Conservation (phyloP, 2,113 vertebrate species). For the Stegostoma tigrinum region DNA sequence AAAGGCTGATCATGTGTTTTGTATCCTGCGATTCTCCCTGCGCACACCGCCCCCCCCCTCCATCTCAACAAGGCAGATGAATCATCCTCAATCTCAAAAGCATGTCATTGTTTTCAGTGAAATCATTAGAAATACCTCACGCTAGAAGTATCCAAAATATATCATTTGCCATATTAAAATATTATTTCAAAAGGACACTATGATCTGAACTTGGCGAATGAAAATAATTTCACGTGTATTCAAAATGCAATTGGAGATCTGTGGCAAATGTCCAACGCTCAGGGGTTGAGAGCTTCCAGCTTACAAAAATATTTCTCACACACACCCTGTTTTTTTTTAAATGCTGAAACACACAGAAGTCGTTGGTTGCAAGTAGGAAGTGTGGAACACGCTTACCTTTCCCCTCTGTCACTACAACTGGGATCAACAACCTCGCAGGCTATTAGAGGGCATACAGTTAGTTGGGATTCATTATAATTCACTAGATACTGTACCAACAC, state of each 20-base stretch:
- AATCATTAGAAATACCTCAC: background rate
- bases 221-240: conserved; percentile 9
- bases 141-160: background rate
- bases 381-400: background rate
- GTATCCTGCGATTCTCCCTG: too few relatives aligned
- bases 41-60: too few relatives aligned
- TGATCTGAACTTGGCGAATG: background rate
- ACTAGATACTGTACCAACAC: background rate
- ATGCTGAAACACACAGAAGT: background rate
- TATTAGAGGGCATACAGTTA: too few relatives aligned
- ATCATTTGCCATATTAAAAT: background rate
- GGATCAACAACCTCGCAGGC: background rate
- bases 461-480: background rate
- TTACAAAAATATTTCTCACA: background rate
- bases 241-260: background rate
- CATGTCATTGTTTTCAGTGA: background rate
- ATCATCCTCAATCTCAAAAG: background rate
- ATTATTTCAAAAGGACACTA: background rate
- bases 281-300: background rate
- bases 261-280: background rate
- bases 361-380: background rate
- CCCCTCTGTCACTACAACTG: background rate
- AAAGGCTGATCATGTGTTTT: too few relatives aligned
- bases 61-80: background rate
- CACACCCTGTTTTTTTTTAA: background rate